phyloP scores from a whole-genome alignment of 2,888 invertebrate genomes.

The Osmoderma eremita region DNA sequence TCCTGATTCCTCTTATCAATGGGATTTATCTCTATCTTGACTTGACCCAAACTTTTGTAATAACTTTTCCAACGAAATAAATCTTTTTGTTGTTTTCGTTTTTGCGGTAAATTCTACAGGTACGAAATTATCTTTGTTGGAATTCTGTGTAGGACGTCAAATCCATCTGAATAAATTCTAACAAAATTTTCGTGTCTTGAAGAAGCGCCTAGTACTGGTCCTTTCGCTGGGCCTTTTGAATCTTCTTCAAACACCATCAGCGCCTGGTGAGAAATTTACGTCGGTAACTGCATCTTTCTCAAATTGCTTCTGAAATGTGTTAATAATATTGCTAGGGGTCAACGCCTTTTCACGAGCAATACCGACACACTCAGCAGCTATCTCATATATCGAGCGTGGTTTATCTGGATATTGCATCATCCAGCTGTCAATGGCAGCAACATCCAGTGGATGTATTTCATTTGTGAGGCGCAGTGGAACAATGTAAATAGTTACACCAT shows the following conservation, averaged over 20 bases:
- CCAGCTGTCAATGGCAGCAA: too few species aligned
- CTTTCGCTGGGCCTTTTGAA: neutral
- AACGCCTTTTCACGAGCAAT: constrained; percentile 42
- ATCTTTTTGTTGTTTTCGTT: too few species aligned
- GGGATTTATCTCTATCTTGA: neutral
- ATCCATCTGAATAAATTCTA: neutral
- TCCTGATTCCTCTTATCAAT: neutral
- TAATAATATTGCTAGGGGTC: neutral
- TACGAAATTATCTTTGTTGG: too few species aligned
- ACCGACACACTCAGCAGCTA: too few species aligned
- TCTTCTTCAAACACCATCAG: constrained; percentile 24
- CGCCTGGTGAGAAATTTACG: constrained; percentile 42
- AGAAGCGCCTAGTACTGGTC: neutral
- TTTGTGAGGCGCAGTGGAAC: constrained; percentile 60
- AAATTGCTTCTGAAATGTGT: constrained; percentile 33
- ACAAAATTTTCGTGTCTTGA: neutral
- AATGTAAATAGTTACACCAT: constrained; percentile 59
- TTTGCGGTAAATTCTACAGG: too few species aligned
- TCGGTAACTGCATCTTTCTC: constrained; percentile 42
- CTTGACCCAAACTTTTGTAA: neutral
- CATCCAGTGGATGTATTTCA: too few species aligned
- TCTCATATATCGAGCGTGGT: too few species aligned
- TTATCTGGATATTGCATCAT: too few species aligned
- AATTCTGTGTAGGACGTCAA: too few species aligned
- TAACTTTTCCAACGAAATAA: constrained; percentile 5